phyloP scores from a whole-genome alignment of 2,797 vertebrate genomes.

The Esox lucius region DNA sequence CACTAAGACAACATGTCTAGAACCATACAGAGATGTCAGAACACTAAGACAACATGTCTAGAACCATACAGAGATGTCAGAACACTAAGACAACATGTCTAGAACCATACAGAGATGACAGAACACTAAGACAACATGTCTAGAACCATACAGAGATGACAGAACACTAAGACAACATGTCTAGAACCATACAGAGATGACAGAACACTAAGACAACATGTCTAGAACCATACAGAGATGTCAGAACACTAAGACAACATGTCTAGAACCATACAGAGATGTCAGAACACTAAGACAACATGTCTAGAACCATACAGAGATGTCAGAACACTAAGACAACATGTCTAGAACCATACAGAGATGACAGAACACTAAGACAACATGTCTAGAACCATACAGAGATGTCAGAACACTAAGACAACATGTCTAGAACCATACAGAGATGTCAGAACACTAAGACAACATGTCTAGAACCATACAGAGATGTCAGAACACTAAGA shows the following conservation, averaged over 20 bases:
- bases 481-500: not conserved
- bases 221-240: not conserved
- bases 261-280: too few relatives aligned
- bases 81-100: not conserved
- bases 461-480: conserved; percentile 68
- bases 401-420: too few relatives aligned
- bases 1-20: conserved; percentile 65
- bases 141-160: not conserved
- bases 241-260: not conserved
- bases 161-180: too few relatives aligned
- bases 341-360: not conserved
- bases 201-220: too few relatives aligned
- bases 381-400: too few relatives aligned
- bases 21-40: conserved; percentile 22
- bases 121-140: not conserved
- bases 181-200: too few relatives aligned
- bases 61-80: conserved; percentile 20
- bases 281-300: too few relatives aligned
- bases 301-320: too few relatives aligned
- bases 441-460: too few relatives aligned
- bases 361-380: not conserved
- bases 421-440: too few relatives aligned
- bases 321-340: too few relatives aligned
- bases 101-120: not conserved
- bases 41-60: conserved; percentile 64